Evolutionary conservation across 2,888 invertebrate species (phyloP), one percentile per base, ranked within the genome.

Genomic region (Lydus trimaculatus): DNA sequence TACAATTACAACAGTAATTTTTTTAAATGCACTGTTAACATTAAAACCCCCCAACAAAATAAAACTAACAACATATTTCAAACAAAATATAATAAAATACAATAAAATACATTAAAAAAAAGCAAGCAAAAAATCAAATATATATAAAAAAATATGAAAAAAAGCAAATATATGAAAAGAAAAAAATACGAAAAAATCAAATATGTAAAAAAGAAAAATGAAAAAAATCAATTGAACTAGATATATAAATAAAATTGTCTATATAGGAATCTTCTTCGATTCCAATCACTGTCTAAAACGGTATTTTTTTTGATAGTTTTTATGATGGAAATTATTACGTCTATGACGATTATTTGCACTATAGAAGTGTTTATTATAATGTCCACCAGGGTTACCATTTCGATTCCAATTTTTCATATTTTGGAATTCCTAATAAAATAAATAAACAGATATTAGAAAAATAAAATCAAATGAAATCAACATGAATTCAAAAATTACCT

Each of bases 401-500:
- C 81, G 84, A 73, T 80, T 83, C 86, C 87, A 86, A 67, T 85
- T 85, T 78, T 87, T 87, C 52, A 84, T 81, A 73, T 87, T 87
- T 70, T 88, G 88, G 72, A 84, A 85, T 67, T 86, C 85, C 84
- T 84, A 64, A n/a, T n/a, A 64, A 71, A 31, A 20, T 6, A 64
- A 61, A 31, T 33, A 48, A 64, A 25, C 17, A 23, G 4, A 2
- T 28, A 3, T 28, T 25, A 31, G 36, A 36, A 23, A n/a, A 17
- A 13, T 43, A 56, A 13, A 31, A 8, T 25, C 15, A 58, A 56
- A 52, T 20, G 15, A 20, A n/a, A 13, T 36, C 59, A 59, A 60
- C 28, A 20, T 61, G 11, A 11, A 59, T 60, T 59, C 20, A 28
- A 13, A 59, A 58, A 20, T 36, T n/a, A n/a, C n/a, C n/a, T n/a